Evolutionary conservation across 1,140 invertebrate species (phyloP), one percentile per base, ranked within the genome.

Genomic region (Lepidurus arcticus): DNA sequence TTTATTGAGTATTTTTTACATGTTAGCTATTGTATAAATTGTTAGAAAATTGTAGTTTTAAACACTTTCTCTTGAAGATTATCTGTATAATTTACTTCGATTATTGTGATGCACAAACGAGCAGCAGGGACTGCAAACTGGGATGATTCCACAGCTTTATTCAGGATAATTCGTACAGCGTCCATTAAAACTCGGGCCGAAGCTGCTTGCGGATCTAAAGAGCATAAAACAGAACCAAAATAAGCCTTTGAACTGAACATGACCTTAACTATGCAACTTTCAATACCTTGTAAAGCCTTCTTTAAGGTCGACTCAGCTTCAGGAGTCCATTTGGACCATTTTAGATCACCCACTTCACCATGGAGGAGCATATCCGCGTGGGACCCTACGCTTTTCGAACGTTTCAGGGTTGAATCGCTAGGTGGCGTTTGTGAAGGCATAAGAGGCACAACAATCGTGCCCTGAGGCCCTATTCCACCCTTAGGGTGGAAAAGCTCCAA

Each of bases 161-260:
- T 90, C 82, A 94, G 89, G 73, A 95, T 90, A 81, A 92, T 90
- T 24, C 91, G 89, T 10, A 94, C 93, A 24, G 94, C 85, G 83
- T 94, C 92, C 93, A 95, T 95, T 44, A 95, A 86, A 6, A 89
- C 89, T 77, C 92, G 88, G 0, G 92, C 91, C 79, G 90, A 90
- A 34, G 94, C 85, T 77, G 90, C 87, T 84, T 94, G 94, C 6
- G 93, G 93, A 88, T 94, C 92, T 90, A 83, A 82, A 80, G 11
- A 82, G 73, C 75, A 74, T 42, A 79, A 53, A 47, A 44, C n/a
- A 10, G 34, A 34, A 24, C 76, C 42, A 76, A 21, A 81, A 78
- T 45, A 79, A 77, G 73, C 65, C 26, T 73, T 76, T 65, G 78
- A 47, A 73, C 76, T 44, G n/a, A 47, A 78, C 44, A 80, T 84